Evolutionary conservation across 2,888 invertebrate species (phyloP), one percentile per base, ranked within the genome.

Genomic region (Athrips mouffetella): DNA sequence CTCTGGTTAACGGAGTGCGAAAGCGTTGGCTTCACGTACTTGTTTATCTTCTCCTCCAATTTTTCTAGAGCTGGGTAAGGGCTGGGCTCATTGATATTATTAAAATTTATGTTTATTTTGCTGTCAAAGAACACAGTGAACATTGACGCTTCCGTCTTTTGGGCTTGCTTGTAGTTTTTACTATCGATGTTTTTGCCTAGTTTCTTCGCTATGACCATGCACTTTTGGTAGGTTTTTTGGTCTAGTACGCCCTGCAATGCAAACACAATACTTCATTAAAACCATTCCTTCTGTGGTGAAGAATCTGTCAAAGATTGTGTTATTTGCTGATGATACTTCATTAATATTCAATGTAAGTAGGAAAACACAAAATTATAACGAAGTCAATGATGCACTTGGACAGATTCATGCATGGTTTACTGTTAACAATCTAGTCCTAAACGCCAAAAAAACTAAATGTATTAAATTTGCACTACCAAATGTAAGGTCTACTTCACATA

Each of bases 181-280:
- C 53, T 64, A 10, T 79, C 78, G 6, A 85, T 68, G n/a, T 61
- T 63, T 3, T 65, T 51, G 8, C 62, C 63, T 40, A 83, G 59
- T 50, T 73, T 66, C 50, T 66, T 67, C 0, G 71, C 66, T 53
- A 83, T 51, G 3, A 53, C 60, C 48, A 55, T 66, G 1, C 73
- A 56, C 33, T 65, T 59, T 13, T 69, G 45, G 55, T 79, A 83
- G 1, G 79, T 65, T 13, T 60, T 63, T 40, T 70, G 62, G 41
- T 85, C 85, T 21, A 86, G 79, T 8, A 73, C 57, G 11, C 86
- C 86, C 86, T 85, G 58, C 47, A 78, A 70, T 45, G 6, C 35
- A 40, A 30, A 49, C 1, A 45, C 15, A 20, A 3, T n/a, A 2
- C 2, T 30, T 10, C 10, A 1, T 15, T 6, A 25, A 41, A 3